phyloP scores from a whole-genome alignment of 2,113 vertebrate genomes.

The Calcarius ornatus region DNA sequence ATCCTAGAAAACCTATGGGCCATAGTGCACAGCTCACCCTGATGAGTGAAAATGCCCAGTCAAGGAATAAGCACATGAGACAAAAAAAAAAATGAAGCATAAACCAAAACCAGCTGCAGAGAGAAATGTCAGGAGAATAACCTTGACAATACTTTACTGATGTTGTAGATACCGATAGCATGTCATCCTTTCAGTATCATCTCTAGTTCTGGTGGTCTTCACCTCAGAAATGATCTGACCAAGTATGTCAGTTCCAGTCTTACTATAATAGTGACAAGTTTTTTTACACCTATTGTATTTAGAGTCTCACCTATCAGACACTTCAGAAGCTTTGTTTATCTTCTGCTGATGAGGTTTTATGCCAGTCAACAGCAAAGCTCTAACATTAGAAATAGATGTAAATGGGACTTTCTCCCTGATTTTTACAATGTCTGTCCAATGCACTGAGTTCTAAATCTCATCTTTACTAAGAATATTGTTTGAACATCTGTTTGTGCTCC shows the following conservation, averaged over 20 bases:
- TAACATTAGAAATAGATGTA: not conserved
- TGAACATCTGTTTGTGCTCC: not conserved
- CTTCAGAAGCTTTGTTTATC: not conserved
- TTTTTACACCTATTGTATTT: not conserved
- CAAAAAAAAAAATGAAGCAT: not conserved
- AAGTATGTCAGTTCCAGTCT: not conserved
- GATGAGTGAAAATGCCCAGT: not conserved
- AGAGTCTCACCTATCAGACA: not conserved
- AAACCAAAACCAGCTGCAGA: not conserved
- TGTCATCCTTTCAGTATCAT: not conserved
- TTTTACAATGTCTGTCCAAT: not conserved
- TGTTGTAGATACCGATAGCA: not conserved
- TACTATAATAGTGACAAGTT: not conserved
- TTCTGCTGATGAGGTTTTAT: not conserved
- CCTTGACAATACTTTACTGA: not conserved
- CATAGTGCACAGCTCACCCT: not conserved
- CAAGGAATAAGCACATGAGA: not conserved
- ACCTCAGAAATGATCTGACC: not conserved
- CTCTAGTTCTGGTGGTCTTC: not conserved
- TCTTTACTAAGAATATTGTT: not conserved
- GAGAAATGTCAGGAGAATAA: not conserved
- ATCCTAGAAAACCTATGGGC: not conserved
- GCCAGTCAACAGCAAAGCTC: not conserved
- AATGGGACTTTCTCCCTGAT: not conserved
- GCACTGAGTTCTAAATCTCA: conserved; percentile 1